Percentiles rank a stretch among this genome's conserved stretches.
Evolutionary conservation across 2,113 vertebrate genomes (phyloP).

Genomic region (Charina bottae): DNA sequence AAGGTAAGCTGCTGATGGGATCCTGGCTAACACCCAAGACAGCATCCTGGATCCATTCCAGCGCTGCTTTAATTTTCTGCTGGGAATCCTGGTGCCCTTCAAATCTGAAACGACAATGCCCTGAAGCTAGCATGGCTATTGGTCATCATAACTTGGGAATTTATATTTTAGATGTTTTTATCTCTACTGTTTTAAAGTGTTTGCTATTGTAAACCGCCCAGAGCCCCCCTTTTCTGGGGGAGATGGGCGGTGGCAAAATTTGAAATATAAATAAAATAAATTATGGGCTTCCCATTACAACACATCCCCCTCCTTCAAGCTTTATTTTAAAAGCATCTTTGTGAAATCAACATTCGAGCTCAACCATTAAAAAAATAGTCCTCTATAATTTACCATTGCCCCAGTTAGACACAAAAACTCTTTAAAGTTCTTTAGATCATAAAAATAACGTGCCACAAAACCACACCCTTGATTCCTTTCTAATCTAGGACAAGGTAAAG

Average conservation of each 20-base stretch:
- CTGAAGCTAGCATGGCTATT: not conserved
- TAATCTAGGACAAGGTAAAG: not conserved
- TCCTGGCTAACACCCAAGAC: not conserved
- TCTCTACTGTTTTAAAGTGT: too few species aligned
- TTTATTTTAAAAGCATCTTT: not conserved
- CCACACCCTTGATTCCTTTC: not conserved
- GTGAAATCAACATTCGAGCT: not conserved
- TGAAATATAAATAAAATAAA: too few species aligned
- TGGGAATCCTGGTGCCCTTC: not conserved
- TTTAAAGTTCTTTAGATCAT: too few species aligned
- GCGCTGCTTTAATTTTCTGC: not conserved
- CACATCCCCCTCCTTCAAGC: not conserved
- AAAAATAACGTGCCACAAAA: not conserved
- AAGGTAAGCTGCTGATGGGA: constrained; percentile 78
- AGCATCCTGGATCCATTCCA: not conserved
- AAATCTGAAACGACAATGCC: not conserved
- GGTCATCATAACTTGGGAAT: not conserved
- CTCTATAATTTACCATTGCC: not conserved
- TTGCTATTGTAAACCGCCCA: too few species aligned
- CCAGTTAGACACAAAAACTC: not conserved
- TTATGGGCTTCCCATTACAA: not conserved
- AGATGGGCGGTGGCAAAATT: too few species aligned
- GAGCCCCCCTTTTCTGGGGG: too few species aligned
- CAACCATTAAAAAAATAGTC: not conserved
- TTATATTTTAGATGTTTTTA: too few species aligned